phyloP scores from a whole-genome alignment of 2,888 invertebrate species.

The Tortrix viridana region DNA sequence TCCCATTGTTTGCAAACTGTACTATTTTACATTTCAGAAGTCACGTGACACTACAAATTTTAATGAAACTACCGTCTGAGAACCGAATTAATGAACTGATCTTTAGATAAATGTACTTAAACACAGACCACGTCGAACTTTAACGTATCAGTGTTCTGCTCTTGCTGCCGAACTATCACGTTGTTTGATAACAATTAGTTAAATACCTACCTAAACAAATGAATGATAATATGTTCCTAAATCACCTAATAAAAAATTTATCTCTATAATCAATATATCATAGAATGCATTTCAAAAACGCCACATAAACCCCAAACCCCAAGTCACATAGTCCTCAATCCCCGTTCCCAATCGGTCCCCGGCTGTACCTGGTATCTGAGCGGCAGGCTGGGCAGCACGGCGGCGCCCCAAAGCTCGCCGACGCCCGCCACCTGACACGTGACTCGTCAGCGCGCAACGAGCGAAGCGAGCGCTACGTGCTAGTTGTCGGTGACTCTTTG shows the following conservation, averaged over 20 bases:
- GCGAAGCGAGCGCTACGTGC: slow-evolving; percentile 15
- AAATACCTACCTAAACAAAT: no score
- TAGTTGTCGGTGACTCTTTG: not conserved
- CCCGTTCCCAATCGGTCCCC: not conserved
- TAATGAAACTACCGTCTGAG: no score
- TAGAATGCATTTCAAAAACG: not conserved
- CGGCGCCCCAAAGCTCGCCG: slow-evolving; percentile 69
- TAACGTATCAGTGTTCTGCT: no score
- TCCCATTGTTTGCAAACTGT: no score
- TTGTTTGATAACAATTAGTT: no score
- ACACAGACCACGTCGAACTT: no score
- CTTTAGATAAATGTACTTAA: no score
- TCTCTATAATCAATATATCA: not conserved
- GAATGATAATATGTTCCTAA: no score
- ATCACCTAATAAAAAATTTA: not conserved
- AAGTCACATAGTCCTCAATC: not conserved
- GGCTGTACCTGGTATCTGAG: slow-evolving; percentile 67
- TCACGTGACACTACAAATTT: no score
- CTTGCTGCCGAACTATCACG: no score
- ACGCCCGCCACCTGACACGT: slow-evolving; percentile 48
- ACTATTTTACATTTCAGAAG: no score
- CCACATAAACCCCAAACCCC: not conserved
- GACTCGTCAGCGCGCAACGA: slow-evolving; percentile 40
- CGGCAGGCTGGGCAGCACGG: slow-evolving; percentile 67
- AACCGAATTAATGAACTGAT: no score